Conservation (phyloP, 2,113 vertebrate genomes). For the Onychostruthus taczanowskii region DNA sequence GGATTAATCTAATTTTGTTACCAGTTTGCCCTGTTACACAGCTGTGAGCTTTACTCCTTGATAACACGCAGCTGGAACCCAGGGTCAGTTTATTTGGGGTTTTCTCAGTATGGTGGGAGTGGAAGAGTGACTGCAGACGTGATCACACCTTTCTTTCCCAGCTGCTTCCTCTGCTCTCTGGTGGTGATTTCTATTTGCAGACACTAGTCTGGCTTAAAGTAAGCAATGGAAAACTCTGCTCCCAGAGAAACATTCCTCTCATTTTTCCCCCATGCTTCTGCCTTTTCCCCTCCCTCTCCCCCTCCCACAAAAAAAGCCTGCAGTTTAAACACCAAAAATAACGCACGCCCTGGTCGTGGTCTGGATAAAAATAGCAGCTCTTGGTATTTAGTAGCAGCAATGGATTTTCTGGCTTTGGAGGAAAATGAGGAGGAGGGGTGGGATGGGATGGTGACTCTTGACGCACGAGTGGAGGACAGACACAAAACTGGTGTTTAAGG, state of each 20-base stretch:
- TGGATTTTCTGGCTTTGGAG: conserved; percentile 34
- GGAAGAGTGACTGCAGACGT: not conserved
- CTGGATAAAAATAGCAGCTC: conserved; percentile 74
- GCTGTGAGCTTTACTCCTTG: not conserved
- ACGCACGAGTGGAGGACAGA: rapidly evolving
- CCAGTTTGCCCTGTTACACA: not conserved
- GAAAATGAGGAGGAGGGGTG: not conserved
- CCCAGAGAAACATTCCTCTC: conserved; percentile 10
- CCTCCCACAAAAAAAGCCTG: conserved; percentile 23
- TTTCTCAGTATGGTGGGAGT: rapidly evolving
- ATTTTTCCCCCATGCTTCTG: conserved; percentile 25
- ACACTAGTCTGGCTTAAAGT: conserved; percentile 13
- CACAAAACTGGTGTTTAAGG: not conserved
- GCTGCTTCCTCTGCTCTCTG: conserved; percentile 20
- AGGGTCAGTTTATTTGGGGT: not conserved
- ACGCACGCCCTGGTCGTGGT: not conserved
- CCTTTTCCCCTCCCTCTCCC: conserved; percentile 4
- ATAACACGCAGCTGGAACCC: not conserved
- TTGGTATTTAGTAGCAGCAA: conserved; percentile 63
- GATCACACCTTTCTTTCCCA: not conserved
- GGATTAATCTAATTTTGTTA: not conserved
- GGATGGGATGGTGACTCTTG: not conserved
- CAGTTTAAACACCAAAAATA: conserved; percentile 66
- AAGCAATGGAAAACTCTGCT: conserved; percentile 65
- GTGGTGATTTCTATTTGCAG: conserved; percentile 14